Conservation (phyloP, 2,888 invertebrate genomes). For the Drosophila rubida region DNA sequence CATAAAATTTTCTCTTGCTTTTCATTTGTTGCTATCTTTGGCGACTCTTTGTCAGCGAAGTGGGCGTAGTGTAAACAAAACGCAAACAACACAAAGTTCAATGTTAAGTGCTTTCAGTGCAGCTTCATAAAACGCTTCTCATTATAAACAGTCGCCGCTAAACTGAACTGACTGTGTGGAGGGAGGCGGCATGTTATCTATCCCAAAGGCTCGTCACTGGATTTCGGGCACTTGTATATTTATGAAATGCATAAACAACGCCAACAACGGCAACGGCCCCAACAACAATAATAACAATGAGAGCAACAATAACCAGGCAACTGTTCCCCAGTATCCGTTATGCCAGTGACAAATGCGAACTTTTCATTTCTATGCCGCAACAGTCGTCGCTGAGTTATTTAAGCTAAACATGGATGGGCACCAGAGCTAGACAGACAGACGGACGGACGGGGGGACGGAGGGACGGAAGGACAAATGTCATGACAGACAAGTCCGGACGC, state of each 20-base stretch:
- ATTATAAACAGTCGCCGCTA: constrained; percentile 35
- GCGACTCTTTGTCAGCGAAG: constrained; percentile 5
- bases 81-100: constrained; percentile 31
- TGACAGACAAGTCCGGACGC: constrained; percentile 59
- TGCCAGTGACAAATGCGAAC: constrained; percentile 61
- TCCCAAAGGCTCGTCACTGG: constrained; percentile 55
- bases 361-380: constrained; percentile 62
- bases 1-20: too few relatives aligned
- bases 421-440: constrained; percentile 36
- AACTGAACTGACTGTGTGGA: constrained; percentile 9
- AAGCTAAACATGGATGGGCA: constrained; percentile 64
- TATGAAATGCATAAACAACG: constrained; percentile 67
- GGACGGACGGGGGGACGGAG: constrained; percentile 9
- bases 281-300: constrained; percentile 35
- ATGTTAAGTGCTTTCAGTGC: constrained; percentile 45
- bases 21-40: too few relatives aligned
- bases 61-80: constrained; percentile 17
- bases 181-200: constrained; percentile 39
- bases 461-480: constrained; percentile 55
- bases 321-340: constrained; percentile 41
- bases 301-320: constrained; percentile 31
- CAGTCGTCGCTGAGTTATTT: constrained; percentile 63
- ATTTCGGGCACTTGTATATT: constrained; percentile 67
- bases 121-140: constrained; percentile 38
- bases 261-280: constrained; percentile 35